These are phyloP conservation scores for Pegea sp. DNA, from an alignment of 23 tunicate species.

Conservation along the genomic window DNA sequence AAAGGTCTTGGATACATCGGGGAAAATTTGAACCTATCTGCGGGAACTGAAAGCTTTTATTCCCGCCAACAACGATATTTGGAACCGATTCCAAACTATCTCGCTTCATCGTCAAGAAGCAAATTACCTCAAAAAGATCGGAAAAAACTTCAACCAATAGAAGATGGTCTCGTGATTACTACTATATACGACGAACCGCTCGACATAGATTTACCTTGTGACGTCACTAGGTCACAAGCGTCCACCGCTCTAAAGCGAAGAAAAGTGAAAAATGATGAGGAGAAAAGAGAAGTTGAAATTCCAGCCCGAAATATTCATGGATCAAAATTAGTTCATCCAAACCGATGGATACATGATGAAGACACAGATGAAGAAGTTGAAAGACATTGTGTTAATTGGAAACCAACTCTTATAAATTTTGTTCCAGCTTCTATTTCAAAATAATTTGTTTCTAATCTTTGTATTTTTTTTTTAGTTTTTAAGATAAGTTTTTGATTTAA, in stretches of 20 bases:
- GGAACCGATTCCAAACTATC: background rate
- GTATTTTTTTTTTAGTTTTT: no score
- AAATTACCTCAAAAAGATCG: background rate
- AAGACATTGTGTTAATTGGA: no score
- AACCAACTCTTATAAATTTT: no score
- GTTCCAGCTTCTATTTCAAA: no score
- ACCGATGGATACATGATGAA: no score
- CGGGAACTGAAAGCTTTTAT: background rate
- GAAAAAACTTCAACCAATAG: slow-evolving; percentile 21
- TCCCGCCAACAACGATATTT: background rate
- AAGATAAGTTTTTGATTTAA: no score
- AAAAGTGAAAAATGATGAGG: background rate
- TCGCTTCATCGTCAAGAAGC: background rate
- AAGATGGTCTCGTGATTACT: slow-evolving; percentile 57
- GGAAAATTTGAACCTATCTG: no score
- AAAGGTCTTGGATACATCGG: slow-evolving; percentile 28
- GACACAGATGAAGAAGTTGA: no score
- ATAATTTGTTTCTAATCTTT: no score
- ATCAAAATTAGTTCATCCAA: no score
- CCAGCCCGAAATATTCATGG: no score
- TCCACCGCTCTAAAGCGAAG: slow-evolving; percentile 22
- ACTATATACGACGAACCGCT: slow-evolving; percentile 61
- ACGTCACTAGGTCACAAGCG: slow-evolving; percentile 22
- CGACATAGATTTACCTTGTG: slow-evolving; percentile 30
- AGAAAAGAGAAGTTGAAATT: no score